phyloP scores from a whole-genome alignment of 2,113 vertebrate genomes.

The Toxotes jaculatrix region DNA sequence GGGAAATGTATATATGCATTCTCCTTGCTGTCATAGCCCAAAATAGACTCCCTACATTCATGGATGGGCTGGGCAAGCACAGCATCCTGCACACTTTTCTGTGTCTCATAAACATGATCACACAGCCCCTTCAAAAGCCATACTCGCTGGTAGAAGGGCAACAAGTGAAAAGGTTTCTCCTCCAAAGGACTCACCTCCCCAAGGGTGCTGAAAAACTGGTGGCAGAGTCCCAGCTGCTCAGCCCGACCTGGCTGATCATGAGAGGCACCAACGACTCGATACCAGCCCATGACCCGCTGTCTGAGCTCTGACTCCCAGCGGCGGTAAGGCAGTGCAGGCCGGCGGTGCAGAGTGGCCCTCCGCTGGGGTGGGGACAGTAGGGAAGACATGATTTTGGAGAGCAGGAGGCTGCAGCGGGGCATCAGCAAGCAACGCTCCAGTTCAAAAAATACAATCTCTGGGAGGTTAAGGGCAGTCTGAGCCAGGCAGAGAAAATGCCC shows the following conservation, averaged over 20 bases:
- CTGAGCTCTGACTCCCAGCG: conserved; percentile 94
- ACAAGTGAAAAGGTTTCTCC: conserved; percentile 91
- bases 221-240: conserved; percentile 92
- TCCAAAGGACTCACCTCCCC: conserved; percentile 93
- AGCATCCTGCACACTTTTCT: conserved; percentile 95
- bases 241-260: conserved; percentile 88
- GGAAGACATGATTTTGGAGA: conserved; percentile 98
- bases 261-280: conserved; percentile 87
- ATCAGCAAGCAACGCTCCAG: conserved; percentile 97
- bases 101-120: conserved; percentile 96
- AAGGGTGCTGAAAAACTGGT: conserved; percentile 92
- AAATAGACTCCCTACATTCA: conserved; percentile 97
- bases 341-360: conserved; percentile 90
- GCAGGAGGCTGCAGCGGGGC: conserved; percentile 94
- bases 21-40: conserved; percentile 95
- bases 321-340: conserved; percentile 90
- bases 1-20: conserved; percentile 98
- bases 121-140: conserved; percentile 98
- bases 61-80: conserved; percentile 97
- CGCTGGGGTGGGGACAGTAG: conserved; percentile 91
- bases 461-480: conserved; percentile 94
- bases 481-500: conserved; percentile 98
- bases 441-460: conserved; percentile 97
- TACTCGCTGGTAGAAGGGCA: conserved; percentile 92
- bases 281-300: conserved; percentile 93